Percentiles rank a stretch among this genome's conserved stretches.
Evolutionary conservation across 2,888 invertebrate species (phyloP).

Genomic region (Amblyjoppa proteus): DNA sequence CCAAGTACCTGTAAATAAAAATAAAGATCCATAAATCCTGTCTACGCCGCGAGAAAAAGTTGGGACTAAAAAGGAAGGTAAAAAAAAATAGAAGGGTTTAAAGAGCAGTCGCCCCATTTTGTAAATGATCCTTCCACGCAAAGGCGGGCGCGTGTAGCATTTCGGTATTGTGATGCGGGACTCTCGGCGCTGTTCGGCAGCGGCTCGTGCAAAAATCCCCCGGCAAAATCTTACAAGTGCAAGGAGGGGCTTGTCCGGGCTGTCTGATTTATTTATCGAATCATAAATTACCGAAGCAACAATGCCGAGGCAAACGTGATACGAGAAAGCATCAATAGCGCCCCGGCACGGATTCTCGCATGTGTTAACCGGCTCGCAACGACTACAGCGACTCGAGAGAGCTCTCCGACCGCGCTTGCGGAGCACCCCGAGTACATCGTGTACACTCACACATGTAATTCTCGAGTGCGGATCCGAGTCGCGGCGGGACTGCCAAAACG

Average conservation of each 20-base stretch:
- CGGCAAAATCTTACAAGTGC: conserved; percentile 79
- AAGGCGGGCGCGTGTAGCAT: not conserved
- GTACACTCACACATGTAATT: conserved; percentile 1
- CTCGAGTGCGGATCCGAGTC: conserved; percentile 61
- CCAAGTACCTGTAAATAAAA: not conserved
- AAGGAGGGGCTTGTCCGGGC: conserved; percentile 54
- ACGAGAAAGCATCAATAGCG: conserved; percentile 50
- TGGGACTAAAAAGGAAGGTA: not conserved
- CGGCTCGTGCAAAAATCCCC: conserved; percentile 70
- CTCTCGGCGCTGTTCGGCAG: conserved; percentile 59
- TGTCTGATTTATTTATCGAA: conserved; percentile 82
- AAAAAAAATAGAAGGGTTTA: not conserved
- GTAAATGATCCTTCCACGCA: not conserved
- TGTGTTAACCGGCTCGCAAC: conserved; percentile 12
- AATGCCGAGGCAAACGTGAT: conserved; percentile 44
- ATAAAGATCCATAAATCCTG: not conserved
- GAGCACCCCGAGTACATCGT: conserved; percentile 10
- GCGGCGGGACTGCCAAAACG: conserved; percentile 76
- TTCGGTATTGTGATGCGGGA: conserved; percentile 7
- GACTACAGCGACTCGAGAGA: conserved; percentile 19
- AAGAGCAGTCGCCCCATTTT: not conserved
- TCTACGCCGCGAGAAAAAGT: not conserved
- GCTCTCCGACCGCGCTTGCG: conserved; percentile 39
- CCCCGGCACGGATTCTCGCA: conserved; percentile 15
- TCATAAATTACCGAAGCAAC: conserved; percentile 79